Percentiles rank a stretch among this genome's conserved stretches.
Conservation (phyloP, 1,140 invertebrate genomes). For the Hylyphantes graminicola region DNA sequence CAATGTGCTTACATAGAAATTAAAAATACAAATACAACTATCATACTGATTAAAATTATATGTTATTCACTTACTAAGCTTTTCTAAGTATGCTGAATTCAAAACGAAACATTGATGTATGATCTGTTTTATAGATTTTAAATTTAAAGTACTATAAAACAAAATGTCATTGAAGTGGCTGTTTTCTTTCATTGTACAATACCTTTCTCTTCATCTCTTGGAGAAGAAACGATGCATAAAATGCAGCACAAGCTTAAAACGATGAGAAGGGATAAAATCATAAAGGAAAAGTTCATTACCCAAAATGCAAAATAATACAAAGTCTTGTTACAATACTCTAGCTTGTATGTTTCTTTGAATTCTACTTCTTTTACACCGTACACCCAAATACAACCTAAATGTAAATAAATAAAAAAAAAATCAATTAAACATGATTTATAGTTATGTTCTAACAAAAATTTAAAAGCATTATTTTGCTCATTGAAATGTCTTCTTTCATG, state of each 20-base stretch:
- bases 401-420: not conserved
- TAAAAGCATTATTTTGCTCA: not conserved
- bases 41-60: too few species aligned
- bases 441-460: not conserved
- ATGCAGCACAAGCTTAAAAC: conserved; percentile 4
- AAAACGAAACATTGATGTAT: too few species aligned
- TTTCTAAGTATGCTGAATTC: too few species aligned
- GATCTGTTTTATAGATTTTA: too few species aligned
- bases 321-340: conserved; percentile 78
- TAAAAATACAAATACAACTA: too few species aligned
- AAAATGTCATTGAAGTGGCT: too few species aligned
- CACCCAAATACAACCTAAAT: conserved; percentile 77
- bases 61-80: too few species aligned
- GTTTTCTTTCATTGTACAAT: too few species aligned
- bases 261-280: conserved; percentile 69
- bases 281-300: conserved; percentile 75
- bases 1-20: too few species aligned
- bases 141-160: too few species aligned
- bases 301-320: conserved; percentile 82
- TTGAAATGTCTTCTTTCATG: too few species aligned
- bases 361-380: conserved; percentile 79
- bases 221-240: conserved; percentile 11
- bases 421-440: not conserved
- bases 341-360: conserved; percentile 72
- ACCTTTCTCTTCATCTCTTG: not conserved